Conservation (phyloP, 2,888 invertebrate genomes). For the Cloeon dipterum region DNA sequence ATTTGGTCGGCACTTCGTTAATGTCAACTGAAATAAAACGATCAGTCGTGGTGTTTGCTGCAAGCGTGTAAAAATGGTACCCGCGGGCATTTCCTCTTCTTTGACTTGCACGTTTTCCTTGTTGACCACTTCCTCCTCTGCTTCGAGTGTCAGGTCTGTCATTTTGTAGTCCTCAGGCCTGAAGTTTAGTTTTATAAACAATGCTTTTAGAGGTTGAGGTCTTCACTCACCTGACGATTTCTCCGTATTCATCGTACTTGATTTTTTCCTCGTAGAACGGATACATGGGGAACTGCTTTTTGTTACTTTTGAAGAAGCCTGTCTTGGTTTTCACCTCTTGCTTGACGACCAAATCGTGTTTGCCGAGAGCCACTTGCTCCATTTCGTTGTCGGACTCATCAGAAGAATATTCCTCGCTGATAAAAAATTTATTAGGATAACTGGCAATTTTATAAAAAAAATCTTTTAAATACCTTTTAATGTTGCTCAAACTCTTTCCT, state of each 20-base stretch:
- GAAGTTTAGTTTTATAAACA: background rate
- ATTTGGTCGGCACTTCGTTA: constrained; percentile 76
- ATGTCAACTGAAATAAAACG: constrained; percentile 17
- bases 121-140: constrained; percentile 40
- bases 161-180: constrained; percentile 79
- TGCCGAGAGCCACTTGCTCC: constrained; percentile 49
- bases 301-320: constrained; percentile 69
- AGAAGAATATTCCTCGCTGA: constrained; percentile 30
- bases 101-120: constrained; percentile 40
- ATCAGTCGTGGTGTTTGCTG: background rate
- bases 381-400: constrained; percentile 72
- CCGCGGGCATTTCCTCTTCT: constrained; percentile 32
- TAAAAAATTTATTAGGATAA: too few species aligned
- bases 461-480: constrained; percentile 12
- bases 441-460: too few species aligned
- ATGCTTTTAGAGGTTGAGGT: too few species aligned
- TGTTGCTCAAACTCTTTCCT: constrained; percentile 21
- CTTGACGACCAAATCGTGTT: constrained; percentile 74
- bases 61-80: constrained; percentile 4
- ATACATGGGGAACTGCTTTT: constrained; percentile 91
- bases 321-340: constrained; percentile 40
- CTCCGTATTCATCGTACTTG: constrained; percentile 89
- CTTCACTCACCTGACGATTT: constrained; percentile 40
- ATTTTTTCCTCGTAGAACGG: constrained; percentile 82
- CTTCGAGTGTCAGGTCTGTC: constrained; percentile 41